These are phyloP conservation scores for Hoplostethus atlanticus DNA, from an alignment of 2,797 vertebrate species.

Conservation along the genomic window DNA sequence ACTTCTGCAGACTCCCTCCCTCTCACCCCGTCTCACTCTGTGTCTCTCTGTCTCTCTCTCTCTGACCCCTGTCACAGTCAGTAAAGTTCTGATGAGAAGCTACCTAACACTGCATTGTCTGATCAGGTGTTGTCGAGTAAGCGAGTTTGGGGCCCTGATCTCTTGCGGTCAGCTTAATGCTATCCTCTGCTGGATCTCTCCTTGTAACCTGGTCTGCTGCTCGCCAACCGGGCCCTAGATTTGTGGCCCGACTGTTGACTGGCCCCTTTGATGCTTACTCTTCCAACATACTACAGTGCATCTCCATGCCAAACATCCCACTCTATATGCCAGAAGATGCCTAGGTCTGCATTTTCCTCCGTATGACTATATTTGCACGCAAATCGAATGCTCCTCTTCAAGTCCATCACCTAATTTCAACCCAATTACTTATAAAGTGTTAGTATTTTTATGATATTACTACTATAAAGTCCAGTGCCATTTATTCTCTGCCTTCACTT, in stretches of 20 bases:
- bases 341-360: conserved; percentile 35
- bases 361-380: conserved; percentile 15
- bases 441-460: conserved; percentile 34
- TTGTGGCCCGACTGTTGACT: conserved; percentile 59
- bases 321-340: conserved; percentile 50
- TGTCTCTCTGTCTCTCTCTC: conserved; percentile 50
- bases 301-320: conserved; percentile 60
- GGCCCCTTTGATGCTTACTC: conserved; percentile 63
- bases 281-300: conserved; percentile 64
- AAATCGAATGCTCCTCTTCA: background rate
- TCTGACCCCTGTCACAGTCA: conserved; percentile 85
- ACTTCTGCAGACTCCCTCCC: conserved; percentile 35
- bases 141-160: conserved; percentile 81
- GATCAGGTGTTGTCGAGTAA: conserved; percentile 90
- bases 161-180: conserved; percentile 88
- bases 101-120: conserved; percentile 85
- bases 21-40: conserved; percentile 30
- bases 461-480: background rate
- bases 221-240: conserved; percentile 57
- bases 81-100: conserved; percentile 84
- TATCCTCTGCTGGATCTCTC: conserved; percentile 84
- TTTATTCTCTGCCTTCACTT: background rate
- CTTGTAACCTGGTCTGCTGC: conserved; percentile 77
- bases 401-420: too few relatives aligned
- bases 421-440: conserved; percentile 16